Evolutionary conservation across 2,888 invertebrate species (phyloP).

Genomic region (Tridacna crocea): DNA sequence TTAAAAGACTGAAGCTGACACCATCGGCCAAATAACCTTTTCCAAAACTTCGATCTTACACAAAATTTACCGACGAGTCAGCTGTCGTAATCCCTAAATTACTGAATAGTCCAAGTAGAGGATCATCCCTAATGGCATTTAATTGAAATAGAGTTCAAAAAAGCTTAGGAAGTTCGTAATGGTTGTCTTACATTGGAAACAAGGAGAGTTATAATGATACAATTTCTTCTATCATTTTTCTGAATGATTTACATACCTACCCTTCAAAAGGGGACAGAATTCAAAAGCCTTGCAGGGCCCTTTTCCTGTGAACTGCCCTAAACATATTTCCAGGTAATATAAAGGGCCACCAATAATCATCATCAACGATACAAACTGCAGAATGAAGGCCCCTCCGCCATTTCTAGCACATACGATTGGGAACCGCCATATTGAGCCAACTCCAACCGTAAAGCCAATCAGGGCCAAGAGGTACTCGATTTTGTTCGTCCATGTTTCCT

Average conservation of each 20-base stretch:
- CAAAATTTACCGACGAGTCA: too few relatives aligned
- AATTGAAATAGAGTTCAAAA: too few relatives aligned
- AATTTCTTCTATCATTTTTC: not conserved
- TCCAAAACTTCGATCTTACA: too few relatives aligned
- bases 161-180: too few relatives aligned
- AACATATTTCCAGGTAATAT: conserved; percentile 43
- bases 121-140: too few relatives aligned
- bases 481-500: conserved; percentile 27
- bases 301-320: conserved; percentile 44
- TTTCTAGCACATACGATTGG: conserved; percentile 35
- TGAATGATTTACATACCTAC: conserved; percentile 4
- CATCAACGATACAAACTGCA: conserved; percentile 41
- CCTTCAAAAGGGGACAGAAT: conserved; percentile 43
- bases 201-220: not conserved
- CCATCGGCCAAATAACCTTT: too few relatives aligned
- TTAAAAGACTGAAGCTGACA: too few relatives aligned
- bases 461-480: conserved; percentile 34
- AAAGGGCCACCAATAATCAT: conserved; percentile 39
- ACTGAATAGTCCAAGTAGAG: too few relatives aligned
- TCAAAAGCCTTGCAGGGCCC: conserved; percentile 35
- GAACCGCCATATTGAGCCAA: conserved; percentile 37
- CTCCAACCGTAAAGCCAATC: conserved; percentile 36
- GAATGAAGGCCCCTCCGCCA: conserved; percentile 43
- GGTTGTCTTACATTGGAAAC: too few relatives aligned
- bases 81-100: too few relatives aligned